Evolutionary conservation across 2,113 vertebrate genomes (phyloP).

Genomic region (Petrocephalus microphthalmus): DNA sequence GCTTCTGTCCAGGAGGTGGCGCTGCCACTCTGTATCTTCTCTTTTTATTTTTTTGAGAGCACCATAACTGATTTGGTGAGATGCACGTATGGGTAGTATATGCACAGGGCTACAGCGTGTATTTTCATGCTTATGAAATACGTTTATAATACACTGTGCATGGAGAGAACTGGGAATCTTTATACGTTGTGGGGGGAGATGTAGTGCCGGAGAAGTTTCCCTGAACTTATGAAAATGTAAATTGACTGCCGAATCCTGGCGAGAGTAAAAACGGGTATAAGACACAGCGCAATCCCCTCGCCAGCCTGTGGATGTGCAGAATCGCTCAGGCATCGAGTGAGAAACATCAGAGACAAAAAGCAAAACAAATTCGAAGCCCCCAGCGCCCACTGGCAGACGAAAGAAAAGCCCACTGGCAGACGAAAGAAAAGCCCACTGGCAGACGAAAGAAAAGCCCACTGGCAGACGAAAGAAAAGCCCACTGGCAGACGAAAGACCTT

Average conservation of each 20-base stretch:
- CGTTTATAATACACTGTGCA: not conserved
- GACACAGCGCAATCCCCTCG: not conserved
- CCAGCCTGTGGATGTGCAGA: not conserved
- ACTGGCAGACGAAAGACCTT: not conserved
- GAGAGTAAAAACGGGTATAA: not conserved
- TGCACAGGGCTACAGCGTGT: not conserved
- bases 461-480: not conserved
- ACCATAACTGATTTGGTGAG: not conserved
- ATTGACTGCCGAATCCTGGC: not conserved
- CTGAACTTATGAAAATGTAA: not conserved
- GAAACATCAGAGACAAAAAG: not conserved
- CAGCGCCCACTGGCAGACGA: not conserved
- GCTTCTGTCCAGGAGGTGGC: constrained; percentile 45
- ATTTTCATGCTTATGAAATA: not conserved
- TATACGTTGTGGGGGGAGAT: not conserved
- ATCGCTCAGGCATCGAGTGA: not conserved
- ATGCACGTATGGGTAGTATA: not conserved
- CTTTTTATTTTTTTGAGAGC: not conserved
- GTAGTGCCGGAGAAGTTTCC: not conserved
- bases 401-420: not conserved
- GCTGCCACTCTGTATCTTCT: constrained; percentile 45
- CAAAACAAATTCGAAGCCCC: not conserved
- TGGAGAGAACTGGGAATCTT: not conserved
- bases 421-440: not conserved
- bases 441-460: not conserved